Conservation (phyloP, 2,888 invertebrate genomes). For the Drosophila cracens region DNA sequence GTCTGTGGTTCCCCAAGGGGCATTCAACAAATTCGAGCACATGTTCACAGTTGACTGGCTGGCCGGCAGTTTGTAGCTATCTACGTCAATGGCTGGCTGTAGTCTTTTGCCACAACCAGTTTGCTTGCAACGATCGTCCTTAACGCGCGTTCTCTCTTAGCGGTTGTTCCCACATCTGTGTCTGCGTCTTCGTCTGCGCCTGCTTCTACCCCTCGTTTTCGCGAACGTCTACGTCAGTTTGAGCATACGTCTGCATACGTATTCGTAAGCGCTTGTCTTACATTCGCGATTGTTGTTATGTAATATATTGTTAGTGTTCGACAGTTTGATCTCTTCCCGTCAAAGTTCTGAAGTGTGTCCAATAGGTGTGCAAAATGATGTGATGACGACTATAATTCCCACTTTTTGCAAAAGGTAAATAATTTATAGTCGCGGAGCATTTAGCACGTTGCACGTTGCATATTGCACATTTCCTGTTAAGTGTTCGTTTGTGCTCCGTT, state of each 20-base stretch:
- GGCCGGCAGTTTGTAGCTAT: slow-evolving; percentile 32
- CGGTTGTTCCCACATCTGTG: slow-evolving; percentile 4
- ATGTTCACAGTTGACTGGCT: slow-evolving; percentile 48
- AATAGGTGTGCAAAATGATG: background rate
- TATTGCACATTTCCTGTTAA: background rate
- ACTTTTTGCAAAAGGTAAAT: background rate
- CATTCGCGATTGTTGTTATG: background rate
- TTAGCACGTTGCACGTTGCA: slow-evolving; percentile 14
- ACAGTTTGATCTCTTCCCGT: slow-evolving; percentile 3
- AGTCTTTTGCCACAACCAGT: slow-evolving; percentile 62
- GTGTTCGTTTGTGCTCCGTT: background rate
- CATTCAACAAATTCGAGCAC: slow-evolving; percentile 52
- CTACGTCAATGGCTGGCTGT: slow-evolving; percentile 26
- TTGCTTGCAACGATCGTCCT: slow-evolving; percentile 74
- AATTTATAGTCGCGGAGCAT: background rate
- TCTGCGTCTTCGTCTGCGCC: background rate
- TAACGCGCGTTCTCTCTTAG: slow-evolving; percentile 45
- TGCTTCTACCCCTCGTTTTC: background rate
- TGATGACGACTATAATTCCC: background rate
- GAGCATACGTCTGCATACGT: background rate
- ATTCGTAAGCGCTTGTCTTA: slow-evolving; percentile 3
- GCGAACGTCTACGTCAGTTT: background rate
- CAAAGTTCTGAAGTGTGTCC: background rate
- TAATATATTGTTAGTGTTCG: background rate
- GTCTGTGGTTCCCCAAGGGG: slow-evolving; percentile 9